A percentile compares a stretch with the other conserved stretches of the same genome.
These are phyloP conservation scores for Drosophila maculinotata DNA, from an alignment of 2,888 invertebrate genomes.

Conservation along the genomic window DNA sequence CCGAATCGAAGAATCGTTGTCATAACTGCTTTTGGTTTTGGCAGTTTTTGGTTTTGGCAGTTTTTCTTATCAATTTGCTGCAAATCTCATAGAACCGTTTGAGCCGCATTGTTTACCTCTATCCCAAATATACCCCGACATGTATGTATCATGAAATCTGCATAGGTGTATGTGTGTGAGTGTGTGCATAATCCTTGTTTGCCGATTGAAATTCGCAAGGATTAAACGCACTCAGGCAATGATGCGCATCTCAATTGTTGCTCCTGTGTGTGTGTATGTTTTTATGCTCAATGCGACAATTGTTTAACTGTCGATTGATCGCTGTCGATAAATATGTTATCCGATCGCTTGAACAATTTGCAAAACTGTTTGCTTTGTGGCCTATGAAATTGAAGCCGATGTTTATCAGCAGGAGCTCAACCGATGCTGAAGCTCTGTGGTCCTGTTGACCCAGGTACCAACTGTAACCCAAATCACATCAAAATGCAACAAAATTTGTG, in stretches of 20 bases:
- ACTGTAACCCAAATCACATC: constrained; percentile 24
- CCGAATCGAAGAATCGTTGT: constrained; percentile 44
- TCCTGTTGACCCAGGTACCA: constrained; percentile 29
- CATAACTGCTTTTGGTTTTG: constrained; percentile 74
- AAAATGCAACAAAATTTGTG: constrained; percentile 18
- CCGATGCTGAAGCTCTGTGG: constrained; percentile 16
- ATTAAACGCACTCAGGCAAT: constrained; percentile 73
- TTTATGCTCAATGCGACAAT: constrained; percentile 36
- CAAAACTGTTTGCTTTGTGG: constrained; percentile 76
- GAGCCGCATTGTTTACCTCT: constrained; percentile 34
- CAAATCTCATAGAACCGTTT: constrained; percentile 52
- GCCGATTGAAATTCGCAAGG: constrained; percentile 69
- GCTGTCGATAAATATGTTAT: constrained; percentile 53
- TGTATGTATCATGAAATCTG: constrained; percentile 23
- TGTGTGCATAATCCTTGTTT: constrained; percentile 40
- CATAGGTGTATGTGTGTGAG: constrained; percentile 31
- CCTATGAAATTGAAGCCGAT: constrained; percentile 77
- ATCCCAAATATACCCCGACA: constrained; percentile 15
- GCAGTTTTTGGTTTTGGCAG: constrained; percentile 75
- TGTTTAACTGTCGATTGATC: constrained; percentile 52
- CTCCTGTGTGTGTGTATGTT: constrained; percentile 29
- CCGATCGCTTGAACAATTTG: constrained; percentile 59
- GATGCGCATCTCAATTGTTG: constrained; percentile 71
- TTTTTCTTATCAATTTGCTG: constrained; percentile 66
- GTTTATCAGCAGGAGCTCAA: constrained; percentile 55